Evolutionary conservation across 2,113 vertebrate species (phyloP).

Genomic region (Petromus typicus): DNA sequence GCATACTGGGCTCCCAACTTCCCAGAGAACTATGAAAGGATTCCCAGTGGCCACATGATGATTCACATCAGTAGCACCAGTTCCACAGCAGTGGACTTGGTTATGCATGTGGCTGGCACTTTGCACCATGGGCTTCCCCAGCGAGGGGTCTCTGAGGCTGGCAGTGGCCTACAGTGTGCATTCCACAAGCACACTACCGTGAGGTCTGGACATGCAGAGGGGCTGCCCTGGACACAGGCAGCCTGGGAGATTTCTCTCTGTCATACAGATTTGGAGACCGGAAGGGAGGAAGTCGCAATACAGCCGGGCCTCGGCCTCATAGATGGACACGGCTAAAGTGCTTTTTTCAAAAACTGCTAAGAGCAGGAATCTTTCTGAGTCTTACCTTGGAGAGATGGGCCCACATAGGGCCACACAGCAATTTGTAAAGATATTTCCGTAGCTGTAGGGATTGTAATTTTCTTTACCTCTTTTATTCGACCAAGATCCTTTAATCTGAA

Average conservation of each 20-base stretch:
- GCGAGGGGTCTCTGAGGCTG: not conserved
- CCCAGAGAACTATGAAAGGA: not conserved
- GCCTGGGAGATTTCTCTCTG: not conserved
- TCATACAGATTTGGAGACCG: not conserved
- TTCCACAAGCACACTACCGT: rapidly evolving
- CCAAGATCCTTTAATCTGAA: constrained; percentile 99
- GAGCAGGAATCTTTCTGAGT: not conserved
- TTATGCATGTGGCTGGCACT: not conserved
- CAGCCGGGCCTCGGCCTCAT: rapidly evolving
- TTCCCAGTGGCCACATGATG: too few species aligned
- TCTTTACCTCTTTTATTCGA: constrained; percentile 99
- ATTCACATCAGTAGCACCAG: not conserved
- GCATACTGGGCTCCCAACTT: not conserved
- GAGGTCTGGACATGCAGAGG: not conserved
- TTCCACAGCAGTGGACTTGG: not conserved
- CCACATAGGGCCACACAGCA: constrained; percentile 98
- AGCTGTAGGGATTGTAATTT: constrained; percentile 98
- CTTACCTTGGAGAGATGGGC: constrained; percentile 96
- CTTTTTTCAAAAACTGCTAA: not conserved
- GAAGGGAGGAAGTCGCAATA: not conserved
- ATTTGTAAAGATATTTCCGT: constrained; percentile 97
- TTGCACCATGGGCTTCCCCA: not conserved
- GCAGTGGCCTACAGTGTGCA: not conserved
- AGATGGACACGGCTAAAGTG: too few species aligned
- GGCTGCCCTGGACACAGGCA: not conserved